These are phyloP conservation scores for Oreochromis spilurus DNA, from an alignment of 2,113 vertebrate genomes.

Conservation along the genomic window DNA sequence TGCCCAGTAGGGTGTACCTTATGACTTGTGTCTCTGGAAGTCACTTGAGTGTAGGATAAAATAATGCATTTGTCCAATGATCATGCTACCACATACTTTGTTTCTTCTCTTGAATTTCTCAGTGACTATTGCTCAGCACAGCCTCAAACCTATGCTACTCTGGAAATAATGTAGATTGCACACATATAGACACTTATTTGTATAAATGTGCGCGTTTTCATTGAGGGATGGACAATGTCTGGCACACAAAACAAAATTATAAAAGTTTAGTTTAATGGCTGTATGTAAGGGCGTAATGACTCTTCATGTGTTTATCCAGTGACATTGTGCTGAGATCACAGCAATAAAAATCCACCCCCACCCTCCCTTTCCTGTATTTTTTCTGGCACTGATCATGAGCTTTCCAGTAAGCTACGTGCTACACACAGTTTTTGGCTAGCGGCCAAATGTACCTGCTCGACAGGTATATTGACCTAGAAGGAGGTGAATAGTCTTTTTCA, in stretches of 20 bases:
- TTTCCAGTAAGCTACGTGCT: slow-evolving; percentile 65
- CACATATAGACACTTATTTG: neutral
- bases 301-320: slow-evolving; percentile 11
- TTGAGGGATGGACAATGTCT: neutral
- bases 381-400: slow-evolving; percentile 32
- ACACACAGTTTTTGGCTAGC: slow-evolving; percentile 10
- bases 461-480: slow-evolving; percentile 55
- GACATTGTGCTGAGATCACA: slow-evolving; percentile 33
- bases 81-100: neutral
- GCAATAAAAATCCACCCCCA: slow-evolving; percentile 11
- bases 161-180: neutral
- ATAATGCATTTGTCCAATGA: neutral
- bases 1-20: neutral
- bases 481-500: neutral
- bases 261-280: slow-evolving; percentile 19
- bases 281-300: neutral
- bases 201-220: neutral
- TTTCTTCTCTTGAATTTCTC: neutral
- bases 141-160: neutral
- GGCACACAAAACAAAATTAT: neutral
- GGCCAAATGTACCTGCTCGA: slow-evolving; percentile 46
- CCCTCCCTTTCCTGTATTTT: neutral
- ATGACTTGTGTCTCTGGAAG: neutral
- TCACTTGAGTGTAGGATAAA: neutral
- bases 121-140: neutral